Evolutionary conservation across 2,888 invertebrate genomes (phyloP), one percentile per base, ranked within the genome.

Genomic region (Opisthograptis luteolata): DNA sequence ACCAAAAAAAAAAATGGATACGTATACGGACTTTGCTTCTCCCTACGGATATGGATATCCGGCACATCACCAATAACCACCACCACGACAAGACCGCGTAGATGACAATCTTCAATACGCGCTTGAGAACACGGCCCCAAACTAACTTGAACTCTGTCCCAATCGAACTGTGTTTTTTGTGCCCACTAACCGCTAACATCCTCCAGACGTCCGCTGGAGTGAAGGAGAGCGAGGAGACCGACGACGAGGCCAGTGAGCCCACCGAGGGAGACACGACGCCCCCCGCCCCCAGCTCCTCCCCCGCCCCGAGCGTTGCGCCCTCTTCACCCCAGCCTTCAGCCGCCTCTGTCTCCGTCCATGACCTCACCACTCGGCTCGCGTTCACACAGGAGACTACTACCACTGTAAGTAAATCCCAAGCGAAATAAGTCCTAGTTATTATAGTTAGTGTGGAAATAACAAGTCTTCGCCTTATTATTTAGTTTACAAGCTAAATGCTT

Each of bases 201-300:
- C 31, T 39, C 3, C 67, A 90, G 89, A 87, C 87, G 0, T 81
- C 88, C n/a, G 87, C 84, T 57, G 87, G 87, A 7, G 76, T 90
- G 10, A 89, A 89, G 49, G 89, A 88, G 56, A 85, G 78, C 55
- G 81, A 87, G 14, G 89, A 90, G 55, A 49, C 73, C 0, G 89
- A 90, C 19, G 89, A 90, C 46, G 89, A 90, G 49, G 81, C 84
- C 1, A 86, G 80, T 39, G 87, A 87, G 55, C 68, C 74, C 10
- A 77, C 67, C 14, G 86, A 86, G 43, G 58, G 67, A 0, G 84
- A 82, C 13, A 84, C 80, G 20, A 74, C 76, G 19, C 68, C 73
- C 44, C 70, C 72, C 50, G 66, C 71, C 0, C 70, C 73, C 19
- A 71, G 68, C 15, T 73, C 79, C 1, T 70, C 84, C 3, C 74